Evolutionary conservation across 2,797 vertebrate genomes (phyloP).

Genomic region (Tamandua tetradactyla): DNA sequence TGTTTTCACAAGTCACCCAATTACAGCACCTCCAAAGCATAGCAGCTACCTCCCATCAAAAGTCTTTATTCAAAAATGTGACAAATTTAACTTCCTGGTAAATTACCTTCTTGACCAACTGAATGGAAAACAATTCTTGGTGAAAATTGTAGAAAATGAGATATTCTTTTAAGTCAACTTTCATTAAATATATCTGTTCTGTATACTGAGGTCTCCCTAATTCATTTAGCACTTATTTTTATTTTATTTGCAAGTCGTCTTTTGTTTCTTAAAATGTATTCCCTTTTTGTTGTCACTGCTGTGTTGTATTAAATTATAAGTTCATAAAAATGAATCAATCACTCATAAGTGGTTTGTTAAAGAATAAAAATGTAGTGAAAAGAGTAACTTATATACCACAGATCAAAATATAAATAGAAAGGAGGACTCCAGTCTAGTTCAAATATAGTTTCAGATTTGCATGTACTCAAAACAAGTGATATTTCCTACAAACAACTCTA

Average conservation of each 20-base stretch:
- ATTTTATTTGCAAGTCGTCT: background rate
- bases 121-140: background rate
- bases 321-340: background rate
- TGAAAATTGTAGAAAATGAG: background rate
- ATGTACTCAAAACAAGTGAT: background rate
- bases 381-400: conserved; percentile 22
- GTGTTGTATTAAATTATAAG: background rate
- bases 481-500: background rate
- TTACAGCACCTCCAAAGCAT: background rate
- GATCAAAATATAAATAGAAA: conserved; percentile 57
- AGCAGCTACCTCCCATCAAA: background rate
- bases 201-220: background rate
- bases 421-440: background rate
- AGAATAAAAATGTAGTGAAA: conserved; percentile 24
- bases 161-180: background rate
- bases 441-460: background rate
- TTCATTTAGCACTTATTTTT: background rate
- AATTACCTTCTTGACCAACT: background rate
- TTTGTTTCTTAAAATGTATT: background rate
- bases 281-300: background rate
- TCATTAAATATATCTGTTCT: background rate
- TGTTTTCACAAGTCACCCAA: background rate
- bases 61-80: background rate
- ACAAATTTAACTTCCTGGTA: background rate
- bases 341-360: conserved; percentile 41